Evolutionary conservation across 2,113 vertebrate genomes (phyloP).

Genomic region (Phaethon lepturus): DNA sequence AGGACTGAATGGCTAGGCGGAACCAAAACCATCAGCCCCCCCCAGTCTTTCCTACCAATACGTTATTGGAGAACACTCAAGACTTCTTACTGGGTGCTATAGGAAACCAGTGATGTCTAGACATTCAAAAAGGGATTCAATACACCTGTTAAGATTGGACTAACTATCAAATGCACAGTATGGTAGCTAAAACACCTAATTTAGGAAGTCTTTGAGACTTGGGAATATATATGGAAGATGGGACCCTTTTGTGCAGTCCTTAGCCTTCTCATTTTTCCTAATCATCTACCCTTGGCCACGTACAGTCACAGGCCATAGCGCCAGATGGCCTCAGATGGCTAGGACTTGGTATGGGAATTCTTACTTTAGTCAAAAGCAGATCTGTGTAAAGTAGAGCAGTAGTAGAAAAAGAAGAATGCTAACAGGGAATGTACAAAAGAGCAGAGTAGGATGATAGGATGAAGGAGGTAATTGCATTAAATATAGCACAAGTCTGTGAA

Average conservation of each 20-base stretch:
- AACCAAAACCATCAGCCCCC: not conserved
- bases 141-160: not conserved
- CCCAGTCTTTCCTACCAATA: not conserved
- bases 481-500: not conserved
- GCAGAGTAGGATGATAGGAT: not conserved
- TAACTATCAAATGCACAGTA: not conserved
- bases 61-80: not conserved
- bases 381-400: not conserved
- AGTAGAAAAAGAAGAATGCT: not conserved
- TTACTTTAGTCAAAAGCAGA: not conserved
- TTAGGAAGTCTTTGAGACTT: not conserved
- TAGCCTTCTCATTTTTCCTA: not conserved
- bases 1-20: not conserved
- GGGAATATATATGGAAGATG: not conserved
- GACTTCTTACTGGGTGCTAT: not conserved
- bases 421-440: not conserved
- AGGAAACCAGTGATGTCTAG: not conserved
- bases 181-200: not conserved
- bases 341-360: not conserved
- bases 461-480: not conserved
- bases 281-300: not conserved
- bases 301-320: not conserved
- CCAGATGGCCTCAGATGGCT: not conserved
- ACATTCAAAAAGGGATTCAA: not conserved
- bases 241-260: rapidly evolving